Percentiles rank a stretch among this genome's conserved stretches.
These are phyloP conservation scores for Thereva unica DNA, from an alignment of 2,888 invertebrate genomes.

Conservation along the genomic window DNA sequence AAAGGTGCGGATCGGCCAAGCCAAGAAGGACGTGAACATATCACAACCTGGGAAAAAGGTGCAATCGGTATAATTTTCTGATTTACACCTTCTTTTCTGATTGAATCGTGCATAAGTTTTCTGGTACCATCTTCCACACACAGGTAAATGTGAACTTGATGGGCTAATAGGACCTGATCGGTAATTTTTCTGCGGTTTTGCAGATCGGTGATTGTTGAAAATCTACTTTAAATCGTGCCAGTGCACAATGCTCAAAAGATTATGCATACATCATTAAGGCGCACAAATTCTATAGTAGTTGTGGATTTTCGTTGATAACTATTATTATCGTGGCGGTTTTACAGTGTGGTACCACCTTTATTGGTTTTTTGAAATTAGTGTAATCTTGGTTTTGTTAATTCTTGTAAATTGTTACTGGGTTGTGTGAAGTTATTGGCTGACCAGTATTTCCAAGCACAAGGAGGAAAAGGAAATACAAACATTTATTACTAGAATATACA, in stretches of 20 bases:
- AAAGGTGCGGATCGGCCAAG: constrained; percentile 20
- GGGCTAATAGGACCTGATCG: constrained; percentile 4
- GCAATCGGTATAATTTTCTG: constrained; percentile 29
- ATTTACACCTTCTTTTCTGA: constrained; percentile 29
- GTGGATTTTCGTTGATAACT: constrained; percentile 3
- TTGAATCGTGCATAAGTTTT: constrained; percentile 24
- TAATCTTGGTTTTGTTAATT: constrained; percentile 7
- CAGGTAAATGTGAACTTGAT: constrained; percentile 4
- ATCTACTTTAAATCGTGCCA: constrained; percentile 8
- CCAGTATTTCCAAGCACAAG: no score
- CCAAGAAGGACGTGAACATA: constrained; percentile 14
- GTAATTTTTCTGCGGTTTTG: background rate
- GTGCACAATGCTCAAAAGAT: constrained; percentile 18
- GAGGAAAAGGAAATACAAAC: no score
- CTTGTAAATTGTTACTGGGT: no score
- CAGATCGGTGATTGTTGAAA: constrained; percentile 3
- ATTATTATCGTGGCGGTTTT: constrained; percentile 8
- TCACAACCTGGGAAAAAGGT: constrained; percentile 14
- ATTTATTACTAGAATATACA: no score
- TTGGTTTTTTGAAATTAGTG: constrained; percentile 27
- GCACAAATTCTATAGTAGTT: constrained; percentile 6
- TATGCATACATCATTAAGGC: constrained; percentile 23
- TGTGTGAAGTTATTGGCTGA: no score
- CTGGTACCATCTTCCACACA: background rate
- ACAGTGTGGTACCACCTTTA: background rate